Conservation (phyloP, 1,140 invertebrate species). For the Brachionus paranguensis region DNA sequence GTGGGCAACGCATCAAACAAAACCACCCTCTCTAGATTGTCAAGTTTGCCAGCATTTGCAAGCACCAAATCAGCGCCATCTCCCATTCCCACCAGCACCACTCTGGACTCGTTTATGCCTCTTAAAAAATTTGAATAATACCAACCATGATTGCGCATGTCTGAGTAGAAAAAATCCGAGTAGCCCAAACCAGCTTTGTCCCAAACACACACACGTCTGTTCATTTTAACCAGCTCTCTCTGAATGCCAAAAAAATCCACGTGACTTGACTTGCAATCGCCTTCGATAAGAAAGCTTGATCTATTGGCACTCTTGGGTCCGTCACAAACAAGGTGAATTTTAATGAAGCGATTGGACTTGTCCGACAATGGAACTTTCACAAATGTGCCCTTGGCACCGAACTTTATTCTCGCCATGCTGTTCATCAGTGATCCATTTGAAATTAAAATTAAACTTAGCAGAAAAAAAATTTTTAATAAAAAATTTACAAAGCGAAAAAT, state of each 20-base stretch:
- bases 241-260: background rate
- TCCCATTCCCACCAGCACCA: background rate
- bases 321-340: constrained; percentile 4
- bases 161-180: constrained; percentile 7
- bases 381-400: background rate
- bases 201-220: background rate
- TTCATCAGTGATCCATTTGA: background rate
- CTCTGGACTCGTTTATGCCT: background rate
- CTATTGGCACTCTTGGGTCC: background rate
- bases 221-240: background rate
- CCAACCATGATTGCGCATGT: background rate
- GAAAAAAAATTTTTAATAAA: background rate
- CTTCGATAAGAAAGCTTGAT: constrained; percentile 2
- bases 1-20: background rate
- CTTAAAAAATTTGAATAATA: background rate
- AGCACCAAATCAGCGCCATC: background rate
- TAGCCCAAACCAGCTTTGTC: constrained; percentile 5
- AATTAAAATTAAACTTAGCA: background rate
- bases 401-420: background rate
- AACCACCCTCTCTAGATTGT: background rate
- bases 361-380: background rate
- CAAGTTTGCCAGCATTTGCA: background rate
- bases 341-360: background rate
- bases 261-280: background rate
- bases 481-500: background rate